Base-by-base conservation (phyloP, 2,888 invertebrate genomes). In the Tenthredo livida region DNA sequence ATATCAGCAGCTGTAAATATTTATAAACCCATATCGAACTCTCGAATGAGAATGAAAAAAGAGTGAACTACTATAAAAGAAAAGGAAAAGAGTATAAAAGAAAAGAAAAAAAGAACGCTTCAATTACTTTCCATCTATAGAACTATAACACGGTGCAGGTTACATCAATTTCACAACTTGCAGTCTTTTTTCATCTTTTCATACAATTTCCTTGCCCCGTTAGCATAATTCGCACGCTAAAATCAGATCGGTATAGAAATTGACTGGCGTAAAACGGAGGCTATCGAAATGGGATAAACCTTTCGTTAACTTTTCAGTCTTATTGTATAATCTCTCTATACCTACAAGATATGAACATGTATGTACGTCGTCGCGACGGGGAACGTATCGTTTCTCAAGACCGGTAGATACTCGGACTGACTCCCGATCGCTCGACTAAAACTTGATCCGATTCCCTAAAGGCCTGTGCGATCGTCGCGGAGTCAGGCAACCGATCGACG, bases 391-490 rank as follows among this genome's bases (percentile, higher is more conserved):
- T 40, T 80, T 61, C n/a, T 54, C 58, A 61, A 80, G 80, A 80
- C 80, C 80, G 80, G 80, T 80, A 61, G 80, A 29, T 29, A 61
- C 80, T 54, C 77, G 50, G 12, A n/a, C 40, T 40, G 80, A 47
- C 25, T 77, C 29, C 9, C 29, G 54, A 77, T 77, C 88, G 88
- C 89, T 75, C 86, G 86, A 87, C 87, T 88, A 89, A 89, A 90
- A 90, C 89, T 89, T 88, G 90, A 90, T 89, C 89, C 89, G 89
- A 88, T 88, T 90, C 88, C 88, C 88, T 89, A 89, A 90, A 89
- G 90, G 87, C 87, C 86, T 86, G 87, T n/a, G 54, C 78, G 87
- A 78, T 87, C 88, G 87, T 87, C 86, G 87, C 86, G 85, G 84
- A 84, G 84, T 84, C 85, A 72, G 78, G 86, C 61, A 25, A 61